Evolutionary conservation across 2,888 invertebrate genomes (phyloP).

Genomic region (Orthosia gothica): DNA sequence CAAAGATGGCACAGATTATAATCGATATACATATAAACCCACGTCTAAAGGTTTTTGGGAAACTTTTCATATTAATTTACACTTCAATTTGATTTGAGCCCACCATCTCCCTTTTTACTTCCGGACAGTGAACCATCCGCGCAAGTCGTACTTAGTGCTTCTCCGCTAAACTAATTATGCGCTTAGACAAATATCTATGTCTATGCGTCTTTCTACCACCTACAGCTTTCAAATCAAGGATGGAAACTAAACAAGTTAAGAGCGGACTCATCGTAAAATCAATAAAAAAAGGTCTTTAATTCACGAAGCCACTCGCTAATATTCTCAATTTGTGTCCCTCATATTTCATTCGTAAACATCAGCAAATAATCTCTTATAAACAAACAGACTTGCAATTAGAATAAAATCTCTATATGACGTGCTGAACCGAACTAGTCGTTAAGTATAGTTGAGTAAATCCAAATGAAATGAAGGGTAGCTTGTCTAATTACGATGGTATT

Average conservation of each 20-base stretch:
- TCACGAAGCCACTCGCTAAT: background rate
- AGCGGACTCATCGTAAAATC: too few relatives aligned
- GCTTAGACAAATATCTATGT: too few relatives aligned
- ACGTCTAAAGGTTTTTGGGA: background rate
- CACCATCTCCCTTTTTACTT: too few relatives aligned
- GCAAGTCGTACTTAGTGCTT: too few relatives aligned
- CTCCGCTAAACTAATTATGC: too few relatives aligned
- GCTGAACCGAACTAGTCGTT: conserved; percentile 63
- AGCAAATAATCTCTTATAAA: conserved; percentile 24
- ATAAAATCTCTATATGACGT: conserved; percentile 69
- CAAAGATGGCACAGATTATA: background rate
- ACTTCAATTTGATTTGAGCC: background rate
- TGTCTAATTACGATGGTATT: conserved; percentile 78
- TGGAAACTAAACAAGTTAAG: too few relatives aligned
- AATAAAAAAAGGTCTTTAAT: background rate
- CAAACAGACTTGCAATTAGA: conserved; percentile 43
- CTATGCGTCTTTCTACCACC: too few relatives aligned
- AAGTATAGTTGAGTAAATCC: conserved; percentile 70
- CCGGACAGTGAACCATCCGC: too few relatives aligned
- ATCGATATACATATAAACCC: background rate
- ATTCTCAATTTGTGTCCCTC: background rate
- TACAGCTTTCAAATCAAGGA: too few relatives aligned
- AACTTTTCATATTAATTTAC: background rate
- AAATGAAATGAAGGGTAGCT: conserved; percentile 77
- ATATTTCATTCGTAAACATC: conserved; percentile 19